Evolutionary conservation across 2,888 invertebrate species (phyloP).

Genomic region (Lottia scabra): DNA sequence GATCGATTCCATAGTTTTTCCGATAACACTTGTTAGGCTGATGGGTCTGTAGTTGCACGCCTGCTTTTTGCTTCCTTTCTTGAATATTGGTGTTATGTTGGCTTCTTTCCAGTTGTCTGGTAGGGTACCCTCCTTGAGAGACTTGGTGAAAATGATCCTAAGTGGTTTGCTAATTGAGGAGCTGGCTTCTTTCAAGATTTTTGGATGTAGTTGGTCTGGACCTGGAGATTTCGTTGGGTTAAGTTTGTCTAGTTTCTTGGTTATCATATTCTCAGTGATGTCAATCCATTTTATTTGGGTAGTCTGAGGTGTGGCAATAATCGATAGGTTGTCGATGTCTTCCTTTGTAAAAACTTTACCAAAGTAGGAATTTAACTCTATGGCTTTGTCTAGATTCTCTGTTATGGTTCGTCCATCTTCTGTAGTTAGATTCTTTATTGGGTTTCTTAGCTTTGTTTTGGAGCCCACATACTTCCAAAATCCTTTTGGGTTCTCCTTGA

Average conservation of each 20-base stretch:
- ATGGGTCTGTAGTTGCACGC: conserved; percentile 16
- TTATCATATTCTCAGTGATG: background rate
- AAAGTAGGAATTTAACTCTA: conserved; percentile 11
- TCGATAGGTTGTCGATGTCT: background rate
- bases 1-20: conserved; percentile 17
- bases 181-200: background rate
- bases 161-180: background rate
- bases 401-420: background rate
- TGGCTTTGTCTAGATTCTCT: background rate
- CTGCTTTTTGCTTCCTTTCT: conserved; percentile 8
- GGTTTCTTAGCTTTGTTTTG: background rate
- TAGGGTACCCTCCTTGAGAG: background rate
- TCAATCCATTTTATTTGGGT: background rate
- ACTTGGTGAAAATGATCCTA: background rate
- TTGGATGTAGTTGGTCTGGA: background rate
- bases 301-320: background rate
- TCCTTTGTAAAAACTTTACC: conserved; percentile 7
- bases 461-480: background rate
- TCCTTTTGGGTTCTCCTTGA: background rate
- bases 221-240: background rate
- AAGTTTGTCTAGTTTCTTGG: background rate
- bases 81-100: conserved; percentile 10
- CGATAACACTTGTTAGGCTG: conserved; percentile 15
- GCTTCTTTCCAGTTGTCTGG: conserved; percentile 10
- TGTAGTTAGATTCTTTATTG: background rate